Evolutionary conservation across 2,113 vertebrate genomes (phyloP).

Genomic region (Nothoprocta pentlandii): DNA sequence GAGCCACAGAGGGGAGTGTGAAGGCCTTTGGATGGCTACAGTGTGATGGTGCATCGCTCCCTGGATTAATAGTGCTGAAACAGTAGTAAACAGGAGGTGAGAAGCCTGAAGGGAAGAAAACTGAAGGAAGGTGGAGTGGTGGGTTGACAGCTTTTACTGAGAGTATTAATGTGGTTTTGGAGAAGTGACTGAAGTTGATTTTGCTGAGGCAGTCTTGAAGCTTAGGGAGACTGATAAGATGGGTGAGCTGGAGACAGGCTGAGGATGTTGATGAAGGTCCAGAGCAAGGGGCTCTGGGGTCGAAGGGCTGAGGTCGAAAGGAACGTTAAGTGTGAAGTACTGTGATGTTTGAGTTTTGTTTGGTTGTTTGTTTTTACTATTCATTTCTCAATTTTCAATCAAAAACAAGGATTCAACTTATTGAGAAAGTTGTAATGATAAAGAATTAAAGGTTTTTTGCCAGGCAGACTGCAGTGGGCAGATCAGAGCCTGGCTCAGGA

Average conservation of each 20-base stretch:
- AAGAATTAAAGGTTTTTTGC: not conserved
- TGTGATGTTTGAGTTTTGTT: not conserved
- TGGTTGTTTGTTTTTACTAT: not conserved
- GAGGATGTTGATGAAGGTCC: not conserved
- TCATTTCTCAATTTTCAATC: not conserved
- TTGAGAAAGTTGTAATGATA: not conserved
- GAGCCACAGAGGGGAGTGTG: not conserved
- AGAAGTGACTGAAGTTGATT: not conserved
- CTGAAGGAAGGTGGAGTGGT: not conserved
- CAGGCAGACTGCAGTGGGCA: not conserved
- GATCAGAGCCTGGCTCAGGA: not conserved
- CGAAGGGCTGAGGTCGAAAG: not conserved
- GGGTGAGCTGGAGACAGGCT: not conserved
- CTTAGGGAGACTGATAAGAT: not conserved
- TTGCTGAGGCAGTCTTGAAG: not conserved
- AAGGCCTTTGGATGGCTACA: not conserved
- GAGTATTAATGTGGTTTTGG: not conserved
- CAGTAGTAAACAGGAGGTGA: not conserved
- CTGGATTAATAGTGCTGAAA: not conserved
- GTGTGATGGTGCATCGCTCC: no score
- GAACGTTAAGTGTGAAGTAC: not conserved
- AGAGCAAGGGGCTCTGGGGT: not conserved
- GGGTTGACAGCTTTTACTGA: not conserved
- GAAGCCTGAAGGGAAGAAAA: not conserved
- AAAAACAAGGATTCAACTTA: not conserved